Base-by-base conservation (phyloP, 1,140 invertebrate species). In the Zaprionus ornatus region DNA sequence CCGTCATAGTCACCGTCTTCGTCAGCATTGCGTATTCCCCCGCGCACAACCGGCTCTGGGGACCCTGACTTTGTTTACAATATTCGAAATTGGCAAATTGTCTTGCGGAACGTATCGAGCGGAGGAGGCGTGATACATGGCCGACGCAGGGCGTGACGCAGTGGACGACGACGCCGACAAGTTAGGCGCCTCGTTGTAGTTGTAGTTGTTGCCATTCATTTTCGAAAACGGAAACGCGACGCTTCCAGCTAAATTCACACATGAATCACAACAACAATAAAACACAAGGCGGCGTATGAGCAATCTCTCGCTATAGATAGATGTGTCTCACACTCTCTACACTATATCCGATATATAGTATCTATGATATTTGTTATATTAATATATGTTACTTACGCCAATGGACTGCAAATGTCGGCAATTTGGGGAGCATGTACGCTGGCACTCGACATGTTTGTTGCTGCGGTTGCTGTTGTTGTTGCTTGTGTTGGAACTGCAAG, bases 381-480 rank as follows among this genome's bases (percentile, higher is more conserved):
- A n/a, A 10, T 50, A 27, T 23, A 55, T 55, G 48, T 75, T 91
- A 91, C 91, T 92, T 91, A 92, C 91, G 86, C 79, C 70, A 92
- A 61, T 57, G 91, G 87, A 71, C 90, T 91, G 90, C 79, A 92
- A 73, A 92, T 86, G 78, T 92, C 91, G 63, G 91, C 76, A 67
- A 92, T 91, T 90, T 92, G 91, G 69, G 91, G 91, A 81, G 76
- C 90, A 70, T 92, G 91, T 70, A 92, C 91, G 74, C 91, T 92
- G 56, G 91, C 91, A 75, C 92, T 82, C 80, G 91, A 92, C 91
- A 92, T 92, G 59, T 83, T 90, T 83, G 91, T 59, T 80, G 86
- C 65, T 87, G 83, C 48, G 81, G 76, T 50, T 79, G 82, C 56
- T 87, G 79, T 68, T 87, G 83, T 55, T 86, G 81, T 37, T 79